These are phyloP conservation scores for Drosophila miranda DNA, from an alignment of 1,140 invertebrate genomes.

Conservation along the genomic window DNA sequence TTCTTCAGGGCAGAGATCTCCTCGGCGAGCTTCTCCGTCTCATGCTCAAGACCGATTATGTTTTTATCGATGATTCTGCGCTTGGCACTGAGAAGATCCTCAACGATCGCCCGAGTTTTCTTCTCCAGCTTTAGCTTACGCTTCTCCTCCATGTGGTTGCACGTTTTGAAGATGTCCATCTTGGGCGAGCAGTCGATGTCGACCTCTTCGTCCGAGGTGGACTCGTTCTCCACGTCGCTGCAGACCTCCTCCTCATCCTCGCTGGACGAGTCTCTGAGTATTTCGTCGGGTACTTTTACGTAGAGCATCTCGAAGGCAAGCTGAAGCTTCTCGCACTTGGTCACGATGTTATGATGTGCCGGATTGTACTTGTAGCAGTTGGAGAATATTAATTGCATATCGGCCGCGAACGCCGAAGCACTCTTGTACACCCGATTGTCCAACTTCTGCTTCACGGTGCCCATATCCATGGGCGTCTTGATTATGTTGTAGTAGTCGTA, in stretches of 20 bases:
- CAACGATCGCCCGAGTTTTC: too few species aligned
- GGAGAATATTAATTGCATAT: slow-evolving; percentile 98
- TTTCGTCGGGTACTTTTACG: slow-evolving; percentile 97
- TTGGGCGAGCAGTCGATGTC: slow-evolving; percentile 94
- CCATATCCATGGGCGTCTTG: slow-evolving; percentile 99
- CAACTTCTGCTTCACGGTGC: slow-evolving; percentile 98
- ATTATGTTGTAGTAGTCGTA: slow-evolving; percentile 99
- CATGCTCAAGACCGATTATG: slow-evolving; percentile 90
- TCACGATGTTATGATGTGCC: slow-evolving; percentile 97
- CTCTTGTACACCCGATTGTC: slow-evolving; percentile 96
- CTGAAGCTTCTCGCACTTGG: slow-evolving; percentile 97
- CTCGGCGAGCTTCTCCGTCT: slow-evolving; percentile 93
- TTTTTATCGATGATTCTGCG: too few species aligned
- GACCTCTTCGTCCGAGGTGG: slow-evolving; percentile 92
- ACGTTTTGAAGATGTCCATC: slow-evolving; percentile 83
- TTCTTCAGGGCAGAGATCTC: slow-evolving; percentile 91
- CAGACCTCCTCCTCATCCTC: slow-evolving; percentile 84
- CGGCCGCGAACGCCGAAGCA: slow-evolving; percentile 95
- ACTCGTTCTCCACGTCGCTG: slow-evolving; percentile 89
- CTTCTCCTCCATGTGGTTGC: too few species aligned
- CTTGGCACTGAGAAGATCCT: too few species aligned
- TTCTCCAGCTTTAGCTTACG: too few species aligned
- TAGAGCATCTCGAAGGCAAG: slow-evolving; percentile 98
- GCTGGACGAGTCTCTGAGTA: slow-evolving; percentile 91
- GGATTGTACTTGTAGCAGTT: slow-evolving; percentile 99